Evolutionary conservation across 2,888 invertebrate species (phyloP).

Genomic region (Andrena flavipes): DNA sequence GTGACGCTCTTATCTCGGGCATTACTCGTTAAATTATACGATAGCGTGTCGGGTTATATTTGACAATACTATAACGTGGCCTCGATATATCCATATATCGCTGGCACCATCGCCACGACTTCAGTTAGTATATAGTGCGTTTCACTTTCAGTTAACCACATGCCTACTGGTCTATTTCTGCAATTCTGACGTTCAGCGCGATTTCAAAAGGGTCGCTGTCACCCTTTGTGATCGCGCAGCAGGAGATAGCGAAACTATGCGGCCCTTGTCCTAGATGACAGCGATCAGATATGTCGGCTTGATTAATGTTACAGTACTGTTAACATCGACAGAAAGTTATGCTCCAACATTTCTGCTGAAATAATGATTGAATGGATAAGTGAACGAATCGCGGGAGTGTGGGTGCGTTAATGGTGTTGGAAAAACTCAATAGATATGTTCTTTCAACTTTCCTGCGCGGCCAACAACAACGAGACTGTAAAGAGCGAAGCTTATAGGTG

Average conservation of each 20-base stretch:
- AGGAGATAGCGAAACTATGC: constrained; percentile 21
- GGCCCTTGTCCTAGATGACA: constrained; percentile 17
- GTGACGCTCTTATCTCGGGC: constrained; percentile 35
- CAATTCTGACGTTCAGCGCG: constrained; percentile 27
- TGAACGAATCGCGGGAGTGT: not conserved
- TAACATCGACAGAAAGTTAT: not conserved
- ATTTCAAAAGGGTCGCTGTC: constrained; percentile 49
- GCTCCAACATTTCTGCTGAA: not conserved
- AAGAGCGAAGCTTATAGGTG: too few species aligned
- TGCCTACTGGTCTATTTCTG: constrained; percentile 44
- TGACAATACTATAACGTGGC: constrained; percentile 50
- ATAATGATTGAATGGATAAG: not conserved
- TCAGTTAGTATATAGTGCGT: constrained; percentile 15
- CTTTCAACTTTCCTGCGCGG: too few species aligned
- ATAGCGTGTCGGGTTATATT: constrained; percentile 50
- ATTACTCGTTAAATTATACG: constrained; percentile 48
- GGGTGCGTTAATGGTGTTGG: not conserved
- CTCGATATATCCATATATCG: constrained; percentile 36
- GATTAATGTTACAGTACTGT: constrained; percentile 3
- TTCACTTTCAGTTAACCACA: constrained; percentile 55
- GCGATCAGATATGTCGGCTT: not conserved
- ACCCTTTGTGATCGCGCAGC: constrained; percentile 26
- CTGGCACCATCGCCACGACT: constrained; percentile 31
- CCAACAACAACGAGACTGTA: too few species aligned
- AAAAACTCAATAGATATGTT: not conserved